Percentiles rank a stretch among this genome's conserved stretches.
These are phyloP conservation scores for Pelodytes ibericus DNA, from an alignment of 2,797 vertebrate species.

Conservation along the genomic window DNA sequence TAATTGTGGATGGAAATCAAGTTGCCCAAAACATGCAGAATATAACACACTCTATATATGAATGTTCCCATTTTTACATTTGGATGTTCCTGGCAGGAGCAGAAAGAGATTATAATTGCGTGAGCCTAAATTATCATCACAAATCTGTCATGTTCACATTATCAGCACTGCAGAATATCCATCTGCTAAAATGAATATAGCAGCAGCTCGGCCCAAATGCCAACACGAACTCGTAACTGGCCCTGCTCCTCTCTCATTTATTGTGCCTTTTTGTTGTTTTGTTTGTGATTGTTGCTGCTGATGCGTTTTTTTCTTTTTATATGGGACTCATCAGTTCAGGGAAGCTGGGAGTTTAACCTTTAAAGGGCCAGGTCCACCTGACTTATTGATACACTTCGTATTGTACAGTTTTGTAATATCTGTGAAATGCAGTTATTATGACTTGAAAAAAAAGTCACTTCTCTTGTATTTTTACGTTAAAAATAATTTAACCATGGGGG, in stretches of 20 bases:
- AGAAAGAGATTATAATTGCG: conserved; percentile 44
- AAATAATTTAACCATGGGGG: no score
- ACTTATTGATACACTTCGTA: no score
- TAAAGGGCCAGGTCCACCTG: no score
- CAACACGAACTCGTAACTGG: conserved; percentile 8
- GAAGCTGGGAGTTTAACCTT: neutral
- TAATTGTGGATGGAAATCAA: conserved; percentile 3
- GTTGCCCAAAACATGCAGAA: neutral
- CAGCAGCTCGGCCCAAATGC: conserved; percentile 8
- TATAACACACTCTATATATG: neutral
- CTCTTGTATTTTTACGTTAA: no score
- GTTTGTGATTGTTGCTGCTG: neutral
- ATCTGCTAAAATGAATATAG: conserved; percentile 48
- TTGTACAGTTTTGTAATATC: no score
- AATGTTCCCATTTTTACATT: conserved; percentile 26
- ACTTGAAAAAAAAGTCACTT: no score
- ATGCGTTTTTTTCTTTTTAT: no score
- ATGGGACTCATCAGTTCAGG: neutral
- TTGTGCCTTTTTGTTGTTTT: conserved; percentile 3
- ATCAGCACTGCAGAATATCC: conserved; percentile 49
- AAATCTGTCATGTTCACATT: conserved; percentile 57
- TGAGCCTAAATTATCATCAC: conserved; percentile 53
- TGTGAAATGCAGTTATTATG: no score
- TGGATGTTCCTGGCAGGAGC: conserved; percentile 42
- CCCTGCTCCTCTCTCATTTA: conserved; percentile 7